A percentile compares a stretch with the other conserved stretches of the same genome.
Conservation (phyloP, 1,140 invertebrate genomes). For the Bradynema listronoti region DNA sequence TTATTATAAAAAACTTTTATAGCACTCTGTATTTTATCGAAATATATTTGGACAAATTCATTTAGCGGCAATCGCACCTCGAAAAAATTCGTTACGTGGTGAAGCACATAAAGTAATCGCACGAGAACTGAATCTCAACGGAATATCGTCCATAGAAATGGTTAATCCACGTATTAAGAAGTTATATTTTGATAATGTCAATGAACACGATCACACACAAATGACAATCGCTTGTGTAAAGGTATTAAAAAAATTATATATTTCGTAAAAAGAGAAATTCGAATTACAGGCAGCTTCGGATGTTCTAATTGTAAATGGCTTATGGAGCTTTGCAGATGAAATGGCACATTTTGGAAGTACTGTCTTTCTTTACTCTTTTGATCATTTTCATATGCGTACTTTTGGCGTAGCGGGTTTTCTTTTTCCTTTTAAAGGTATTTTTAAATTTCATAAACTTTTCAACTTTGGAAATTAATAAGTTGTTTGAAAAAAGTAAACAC, state of each 20-base stretch:
- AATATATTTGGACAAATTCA: too few species aligned
- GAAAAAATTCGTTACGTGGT: slow-evolving; percentile 3
- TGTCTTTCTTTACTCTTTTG: slow-evolving; percentile 35
- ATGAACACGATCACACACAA: not conserved
- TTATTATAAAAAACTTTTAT: slow-evolving; percentile 5
- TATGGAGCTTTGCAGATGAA: slow-evolving; percentile 28
- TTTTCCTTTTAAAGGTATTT: slow-evolving; percentile 31
- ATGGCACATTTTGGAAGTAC: slow-evolving; percentile 16
- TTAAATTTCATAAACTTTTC: slow-evolving; percentile 23
- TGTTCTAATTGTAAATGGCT: slow-evolving; percentile 31
- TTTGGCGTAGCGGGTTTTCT: slow-evolving; percentile 30
- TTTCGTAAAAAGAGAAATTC: not conserved
- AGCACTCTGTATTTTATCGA: too few species aligned
- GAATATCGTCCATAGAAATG: not conserved
- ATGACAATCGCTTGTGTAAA: not conserved
- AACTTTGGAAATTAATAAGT: slow-evolving; percentile 17
- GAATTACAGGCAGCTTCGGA: slow-evolving; percentile 22
- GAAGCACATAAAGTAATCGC: slow-evolving; percentile 12
- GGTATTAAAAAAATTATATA: not conserved
- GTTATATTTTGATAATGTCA: slow-evolving; percentile 6
- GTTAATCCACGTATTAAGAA: not conserved
- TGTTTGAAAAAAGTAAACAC: slow-evolving; percentile 13
- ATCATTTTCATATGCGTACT: slow-evolving; percentile 36
- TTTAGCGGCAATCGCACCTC: slow-evolving; percentile 29
- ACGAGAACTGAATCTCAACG: not conserved